Conservation (phyloP, 2,888 invertebrate genomes). For the Alviniconcha strummeri region DNA sequence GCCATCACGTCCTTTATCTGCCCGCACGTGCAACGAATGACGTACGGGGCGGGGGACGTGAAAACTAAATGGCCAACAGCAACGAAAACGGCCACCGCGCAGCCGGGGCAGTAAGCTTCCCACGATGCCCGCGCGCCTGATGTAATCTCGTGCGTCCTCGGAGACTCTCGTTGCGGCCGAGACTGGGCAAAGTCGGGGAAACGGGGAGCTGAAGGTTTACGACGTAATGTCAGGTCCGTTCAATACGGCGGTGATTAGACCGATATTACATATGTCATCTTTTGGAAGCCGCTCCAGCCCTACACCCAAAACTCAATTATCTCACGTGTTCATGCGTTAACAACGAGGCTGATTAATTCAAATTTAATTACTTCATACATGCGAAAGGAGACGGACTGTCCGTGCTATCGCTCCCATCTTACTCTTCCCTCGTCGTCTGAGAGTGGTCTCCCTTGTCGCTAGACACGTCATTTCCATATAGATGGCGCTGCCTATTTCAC, state of each 20-base stretch:
- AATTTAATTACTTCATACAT: constrained; percentile 61
- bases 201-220: constrained; percentile 40
- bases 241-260: constrained; percentile 46
- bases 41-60: no score
- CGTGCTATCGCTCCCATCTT: constrained; percentile 36
- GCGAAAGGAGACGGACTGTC: constrained; percentile 37
- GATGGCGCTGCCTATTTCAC: constrained; percentile 40
- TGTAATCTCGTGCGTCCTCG: constrained; percentile 29
- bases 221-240: constrained; percentile 39
- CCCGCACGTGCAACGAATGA: no score
- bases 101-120: constrained; percentile 16
- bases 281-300: constrained; percentile 42
- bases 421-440: constrained; percentile 11
- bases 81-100: no score
- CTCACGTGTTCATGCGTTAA: constrained; percentile 47
- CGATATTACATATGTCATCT: constrained; percentile 48
- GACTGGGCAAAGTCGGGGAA: constrained; percentile 9
- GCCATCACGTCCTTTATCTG: no score
- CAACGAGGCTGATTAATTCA: constrained; percentile 63
- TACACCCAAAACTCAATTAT: constrained; percentile 52
- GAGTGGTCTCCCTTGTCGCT: constrained; percentile 33
- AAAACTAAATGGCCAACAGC: no score
- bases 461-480: constrained; percentile 43
- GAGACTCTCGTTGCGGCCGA: constrained; percentile 32
- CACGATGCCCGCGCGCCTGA: constrained; percentile 23